phyloP scores from a whole-genome alignment of 2,888 invertebrate genomes.

The Podabrus alpinus region DNA sequence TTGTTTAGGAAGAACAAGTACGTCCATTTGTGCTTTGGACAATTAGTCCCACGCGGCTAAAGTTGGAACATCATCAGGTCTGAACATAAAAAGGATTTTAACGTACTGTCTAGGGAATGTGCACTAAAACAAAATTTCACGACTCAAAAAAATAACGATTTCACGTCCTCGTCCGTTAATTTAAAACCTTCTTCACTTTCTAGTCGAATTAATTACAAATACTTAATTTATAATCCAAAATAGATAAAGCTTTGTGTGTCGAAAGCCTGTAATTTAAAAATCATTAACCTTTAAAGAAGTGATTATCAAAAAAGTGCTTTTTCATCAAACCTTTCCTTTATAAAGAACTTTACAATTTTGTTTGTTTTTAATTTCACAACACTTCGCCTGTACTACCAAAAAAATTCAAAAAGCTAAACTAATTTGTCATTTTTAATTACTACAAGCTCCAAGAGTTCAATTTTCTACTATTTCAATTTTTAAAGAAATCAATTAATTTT shows the following conservation, averaged over 20 bases:
- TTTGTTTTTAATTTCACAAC: background rate
- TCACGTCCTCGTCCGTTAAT: background rate
- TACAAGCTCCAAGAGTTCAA: background rate
- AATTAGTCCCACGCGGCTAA: slow-evolving; percentile 19
- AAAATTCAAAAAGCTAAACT: background rate
- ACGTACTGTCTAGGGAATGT: slow-evolving; percentile 17
- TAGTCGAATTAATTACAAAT: background rate
- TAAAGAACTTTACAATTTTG: background rate
- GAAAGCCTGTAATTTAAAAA: background rate
- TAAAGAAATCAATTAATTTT: background rate
- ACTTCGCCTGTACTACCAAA: background rate
- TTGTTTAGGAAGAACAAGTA: slow-evolving; percentile 19
- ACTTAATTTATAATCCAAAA: background rate
- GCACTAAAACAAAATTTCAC: slow-evolving; percentile 13
- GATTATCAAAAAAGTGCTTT: background rate
- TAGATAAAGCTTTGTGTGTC: background rate
- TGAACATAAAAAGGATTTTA: slow-evolving; percentile 25
- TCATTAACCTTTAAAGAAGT: background rate
- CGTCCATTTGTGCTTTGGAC: slow-evolving; percentile 22
- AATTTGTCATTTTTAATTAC: background rate
- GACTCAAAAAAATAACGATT: slow-evolving; percentile 4
- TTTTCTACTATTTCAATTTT: background rate
- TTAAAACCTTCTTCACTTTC: background rate
- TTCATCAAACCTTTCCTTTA: background rate
- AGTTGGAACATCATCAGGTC: slow-evolving; percentile 23